phyloP scores from a whole-genome alignment of 1,140 invertebrate species.

The Pseudachorutes palmiensis region DNA sequence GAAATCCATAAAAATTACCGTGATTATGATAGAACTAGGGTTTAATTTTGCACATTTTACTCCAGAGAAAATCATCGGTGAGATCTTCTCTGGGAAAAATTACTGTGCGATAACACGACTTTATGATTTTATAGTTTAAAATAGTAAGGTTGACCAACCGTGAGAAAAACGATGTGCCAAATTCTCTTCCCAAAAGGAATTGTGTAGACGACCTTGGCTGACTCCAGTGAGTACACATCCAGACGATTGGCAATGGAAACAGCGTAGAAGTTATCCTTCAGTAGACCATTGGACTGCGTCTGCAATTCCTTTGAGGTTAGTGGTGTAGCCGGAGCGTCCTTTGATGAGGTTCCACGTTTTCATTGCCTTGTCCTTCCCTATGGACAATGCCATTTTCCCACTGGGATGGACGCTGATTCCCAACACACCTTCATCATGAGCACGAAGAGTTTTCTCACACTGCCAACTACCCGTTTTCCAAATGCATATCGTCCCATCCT shows the following conservation, averaged over 20 bases:
- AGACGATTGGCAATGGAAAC: constrained; percentile 59
- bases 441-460: constrained; percentile 58
- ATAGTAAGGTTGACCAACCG: constrained; percentile 49
- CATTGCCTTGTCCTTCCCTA: constrained; percentile 72
- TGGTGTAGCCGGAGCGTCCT: constrained; percentile 76
- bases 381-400: constrained; percentile 76
- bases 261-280: constrained; percentile 61
- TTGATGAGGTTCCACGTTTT: constrained; percentile 91
- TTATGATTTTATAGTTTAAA: constrained; percentile 42
- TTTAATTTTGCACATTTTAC: constrained; percentile 25
- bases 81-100: constrained; percentile 15
- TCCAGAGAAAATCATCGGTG: constrained; percentile 12
- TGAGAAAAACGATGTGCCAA: constrained; percentile 40
- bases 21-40: background rate
- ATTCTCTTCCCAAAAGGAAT: constrained; percentile 41
- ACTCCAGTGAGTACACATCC: constrained; percentile 67
- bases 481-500: constrained; percentile 73
- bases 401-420: constrained; percentile 73
- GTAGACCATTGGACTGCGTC: constrained; percentile 49
- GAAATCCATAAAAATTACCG: background rate
- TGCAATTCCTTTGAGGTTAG: constrained; percentile 56
- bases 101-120: background rate
- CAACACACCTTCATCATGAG: constrained; percentile 50
- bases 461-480: constrained; percentile 76
- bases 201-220: constrained; percentile 44